A percentile compares a stretch with the other conserved stretches of the same genome.
phyloP scores from a whole-genome alignment of 1,140 invertebrate species.

The Palaemon carinicauda region DNA sequence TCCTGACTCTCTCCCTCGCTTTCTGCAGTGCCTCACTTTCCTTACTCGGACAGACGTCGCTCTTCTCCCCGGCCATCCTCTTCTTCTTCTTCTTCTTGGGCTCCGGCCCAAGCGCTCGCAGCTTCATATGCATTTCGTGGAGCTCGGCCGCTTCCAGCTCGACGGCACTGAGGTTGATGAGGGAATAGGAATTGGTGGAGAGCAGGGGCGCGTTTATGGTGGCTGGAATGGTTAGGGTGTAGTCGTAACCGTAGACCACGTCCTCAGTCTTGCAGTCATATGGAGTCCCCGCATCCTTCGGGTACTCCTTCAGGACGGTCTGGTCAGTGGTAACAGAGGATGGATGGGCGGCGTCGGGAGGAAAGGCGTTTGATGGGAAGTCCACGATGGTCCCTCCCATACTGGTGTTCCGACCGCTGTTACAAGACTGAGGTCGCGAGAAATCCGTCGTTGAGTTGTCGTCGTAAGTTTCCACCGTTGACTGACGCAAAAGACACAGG shows the following conservation, averaged over 20 bases:
- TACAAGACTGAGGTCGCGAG: conserved; percentile 58
- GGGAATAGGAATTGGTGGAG: conserved; percentile 54
- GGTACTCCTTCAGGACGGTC: conserved; percentile 32
- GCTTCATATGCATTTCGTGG: conserved; percentile 50
- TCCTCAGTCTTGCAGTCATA: conserved; percentile 22
- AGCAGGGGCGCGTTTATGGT: conserved; percentile 46
- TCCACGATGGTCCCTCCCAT: conserved; percentile 23
- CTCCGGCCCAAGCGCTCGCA: conserved; percentile 66
- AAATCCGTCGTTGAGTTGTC: conserved; percentile 58
- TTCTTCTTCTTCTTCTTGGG: conserved; percentile 63
- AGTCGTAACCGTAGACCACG: conserved; percentile 38
- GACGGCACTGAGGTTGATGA: conserved; percentile 58
- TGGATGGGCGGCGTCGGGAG: conserved; percentile 38
- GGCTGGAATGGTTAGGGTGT: conserved; percentile 37
- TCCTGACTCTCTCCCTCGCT: conserved; percentile 53
- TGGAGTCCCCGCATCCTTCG: neutral
- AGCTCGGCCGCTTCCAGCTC: conserved; percentile 54
- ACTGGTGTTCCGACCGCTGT: conserved; percentile 50
- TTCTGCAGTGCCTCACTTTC: conserved; percentile 48
- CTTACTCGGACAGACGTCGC: neutral
- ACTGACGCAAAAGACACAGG: conserved; percentile 56
- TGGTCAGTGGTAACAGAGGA: conserved; percentile 15
- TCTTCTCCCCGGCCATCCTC: neutral
- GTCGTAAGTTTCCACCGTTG: conserved; percentile 57
- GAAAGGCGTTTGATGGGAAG: conserved; percentile 28